These are phyloP conservation scores for Chrysolophus pictus DNA, from an alignment of 2,797 vertebrate species.

Conservation along the genomic window DNA sequence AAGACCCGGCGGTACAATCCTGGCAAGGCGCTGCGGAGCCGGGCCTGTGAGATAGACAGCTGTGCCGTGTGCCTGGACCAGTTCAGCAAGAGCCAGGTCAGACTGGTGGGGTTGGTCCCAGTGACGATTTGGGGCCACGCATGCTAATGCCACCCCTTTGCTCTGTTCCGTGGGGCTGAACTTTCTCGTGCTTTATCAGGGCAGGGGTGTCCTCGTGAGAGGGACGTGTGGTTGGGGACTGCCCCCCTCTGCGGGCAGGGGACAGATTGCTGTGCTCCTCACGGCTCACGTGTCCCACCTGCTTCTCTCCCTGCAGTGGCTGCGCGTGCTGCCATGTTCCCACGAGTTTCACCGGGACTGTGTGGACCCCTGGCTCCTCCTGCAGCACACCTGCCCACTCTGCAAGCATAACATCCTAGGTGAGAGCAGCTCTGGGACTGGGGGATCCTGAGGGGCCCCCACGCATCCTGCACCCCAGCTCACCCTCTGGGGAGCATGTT, in stretches of 20 bases:
- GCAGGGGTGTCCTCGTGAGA: rapidly evolving
- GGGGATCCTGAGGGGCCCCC: background rate
- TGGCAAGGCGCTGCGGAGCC: conserved; percentile 74
- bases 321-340: conserved; percentile 91
- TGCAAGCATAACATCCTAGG: conserved; percentile 93
- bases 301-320: conserved; percentile 78
- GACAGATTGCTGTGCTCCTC: no score
- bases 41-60: conserved; percentile 81
- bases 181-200: rapidly evolving
- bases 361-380: conserved; percentile 93
- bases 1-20: conserved; percentile 87
- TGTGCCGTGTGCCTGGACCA: conserved; percentile 93
- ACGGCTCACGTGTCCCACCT: rapidly evolving
- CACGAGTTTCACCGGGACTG: conserved; percentile 95
- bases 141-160: background rate
- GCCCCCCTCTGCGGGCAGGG: background rate
- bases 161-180: background rate
- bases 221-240: rapidly evolving
- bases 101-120: background rate
- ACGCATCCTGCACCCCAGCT: background rate
- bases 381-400: conserved; percentile 94
- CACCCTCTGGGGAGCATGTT: rapidly evolving
- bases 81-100: conserved; percentile 91
- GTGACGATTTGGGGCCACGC: rapidly evolving
- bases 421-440: conserved; percentile 52